Conservation (phyloP, 2,888 invertebrate genomes). For the Digitonthophagus gazella region DNA sequence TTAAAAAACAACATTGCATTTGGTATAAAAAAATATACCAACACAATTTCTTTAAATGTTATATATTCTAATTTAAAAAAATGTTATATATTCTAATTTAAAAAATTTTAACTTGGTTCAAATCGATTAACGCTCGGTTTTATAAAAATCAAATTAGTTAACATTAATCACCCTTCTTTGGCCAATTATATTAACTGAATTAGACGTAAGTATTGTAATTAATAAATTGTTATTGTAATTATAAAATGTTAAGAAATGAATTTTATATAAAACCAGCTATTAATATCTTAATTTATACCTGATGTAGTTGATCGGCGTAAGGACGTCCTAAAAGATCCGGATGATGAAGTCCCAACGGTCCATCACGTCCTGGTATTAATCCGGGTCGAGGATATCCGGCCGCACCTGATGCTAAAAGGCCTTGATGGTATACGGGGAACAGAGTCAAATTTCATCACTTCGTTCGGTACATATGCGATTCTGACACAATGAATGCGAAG, state of each 20-base stretch:
- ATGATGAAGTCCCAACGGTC: constrained; percentile 68
- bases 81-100: neutral
- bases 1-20: constrained; percentile 35
- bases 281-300: constrained; percentile 50
- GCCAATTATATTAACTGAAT: too few relatives aligned
- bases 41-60: too few relatives aligned
- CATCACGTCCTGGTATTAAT: constrained; percentile 59
- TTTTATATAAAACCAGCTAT: neutral
- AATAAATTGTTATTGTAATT: neutral
- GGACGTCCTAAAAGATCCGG: constrained; percentile 77
- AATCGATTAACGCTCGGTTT: too few relatives aligned
- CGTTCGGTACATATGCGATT: too few relatives aligned
- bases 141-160: neutral
- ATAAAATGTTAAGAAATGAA: too few relatives aligned
- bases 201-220: too few relatives aligned
- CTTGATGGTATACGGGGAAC: constrained; percentile 14
- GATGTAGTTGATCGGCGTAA: constrained; percentile 78
- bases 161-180: too few relatives aligned
- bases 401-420: constrained; percentile 51
- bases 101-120: neutral
- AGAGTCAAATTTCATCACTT: neutral
- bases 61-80: neutral
- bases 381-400: constrained; percentile 63
- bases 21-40: constrained; percentile 26
- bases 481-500: too few relatives aligned